phyloP scores from a whole-genome alignment of 2,113 vertebrate genomes.

The Hipposideros armiger region DNA sequence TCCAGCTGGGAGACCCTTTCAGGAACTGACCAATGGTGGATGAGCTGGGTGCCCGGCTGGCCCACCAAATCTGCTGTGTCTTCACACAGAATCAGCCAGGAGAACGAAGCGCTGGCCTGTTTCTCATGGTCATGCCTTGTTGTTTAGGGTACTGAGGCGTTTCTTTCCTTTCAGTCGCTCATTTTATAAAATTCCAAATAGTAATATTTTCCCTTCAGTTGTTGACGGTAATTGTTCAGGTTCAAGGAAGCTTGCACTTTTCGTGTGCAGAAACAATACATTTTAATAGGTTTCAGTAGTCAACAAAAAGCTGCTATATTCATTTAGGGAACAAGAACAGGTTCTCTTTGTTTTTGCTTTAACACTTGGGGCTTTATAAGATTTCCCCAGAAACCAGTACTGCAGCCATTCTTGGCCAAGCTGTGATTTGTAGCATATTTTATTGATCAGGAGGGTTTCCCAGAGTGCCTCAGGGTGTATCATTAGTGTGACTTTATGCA shows the following conservation, averaged over 20 bases:
- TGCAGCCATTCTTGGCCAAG: background rate
- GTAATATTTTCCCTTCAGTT: background rate
- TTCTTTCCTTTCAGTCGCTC: slow-evolving; percentile 37
- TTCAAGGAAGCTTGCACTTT: slow-evolving; percentile 14
- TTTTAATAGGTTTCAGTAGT: slow-evolving; percentile 53
- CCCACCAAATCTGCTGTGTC: background rate
- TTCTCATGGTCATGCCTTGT: background rate
- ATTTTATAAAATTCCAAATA: slow-evolving; percentile 44
- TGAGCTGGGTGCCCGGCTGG: background rate
- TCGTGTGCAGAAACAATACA: background rate
- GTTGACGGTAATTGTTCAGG: slow-evolving; percentile 29
- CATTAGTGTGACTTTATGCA: background rate
- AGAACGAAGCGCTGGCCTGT: background rate
- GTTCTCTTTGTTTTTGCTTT: slow-evolving; percentile 64
- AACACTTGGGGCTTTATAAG: slow-evolving; percentile 44
- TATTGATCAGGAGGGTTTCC: background rate
- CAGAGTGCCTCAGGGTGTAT: background rate
- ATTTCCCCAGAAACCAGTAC: slow-evolving; percentile 3
- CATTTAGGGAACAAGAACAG: slow-evolving; percentile 56
- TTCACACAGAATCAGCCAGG: background rate
- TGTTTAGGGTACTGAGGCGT: background rate
- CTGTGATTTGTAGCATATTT: slow-evolving; percentile 9
- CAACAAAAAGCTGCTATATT: slow-evolving; percentile 54
- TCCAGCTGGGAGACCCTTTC: background rate
- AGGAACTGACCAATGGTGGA: background rate